phyloP scores from a whole-genome alignment of 2,888 invertebrate species.

The Ditylenchus weischeri region DNA sequence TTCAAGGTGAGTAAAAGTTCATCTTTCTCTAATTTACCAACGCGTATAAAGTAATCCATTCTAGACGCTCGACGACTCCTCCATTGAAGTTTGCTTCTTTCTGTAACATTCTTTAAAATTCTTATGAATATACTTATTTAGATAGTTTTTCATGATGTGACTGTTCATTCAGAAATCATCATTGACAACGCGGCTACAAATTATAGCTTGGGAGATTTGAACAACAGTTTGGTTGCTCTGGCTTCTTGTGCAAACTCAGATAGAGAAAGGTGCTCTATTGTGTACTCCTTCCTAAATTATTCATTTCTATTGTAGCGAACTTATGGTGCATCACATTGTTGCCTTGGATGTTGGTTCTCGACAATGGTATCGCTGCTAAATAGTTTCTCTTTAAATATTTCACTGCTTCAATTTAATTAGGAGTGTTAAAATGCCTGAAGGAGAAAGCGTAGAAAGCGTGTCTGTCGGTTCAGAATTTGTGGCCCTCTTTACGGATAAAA shows the following conservation, averaged over 20 bases:
- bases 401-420: conserved; percentile 26
- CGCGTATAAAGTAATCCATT: no score
- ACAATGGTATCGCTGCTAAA: neutral
- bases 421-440: conserved; percentile 35
- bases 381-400: neutral
- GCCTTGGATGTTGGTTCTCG: conserved; percentile 37
- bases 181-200: conserved; percentile 76
- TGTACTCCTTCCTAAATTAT: neutral
- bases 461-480: conserved; percentile 67
- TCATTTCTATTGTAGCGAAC: conserved; percentile 22
- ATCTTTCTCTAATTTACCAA: no score
- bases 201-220: conserved; percentile 83
- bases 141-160: conserved; percentile 86
- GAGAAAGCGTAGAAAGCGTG: conserved; percentile 28
- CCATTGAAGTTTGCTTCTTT: conserved; percentile 19
- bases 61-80: conserved; percentile 9
- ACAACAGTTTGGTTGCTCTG: conserved; percentile 72
- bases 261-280: conserved; percentile 23
- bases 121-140: no score
- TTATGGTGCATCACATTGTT: conserved; percentile 37
- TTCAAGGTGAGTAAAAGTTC: neutral
- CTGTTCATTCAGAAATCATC: conserved; percentile 82
- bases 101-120: no score
- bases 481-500: conserved; percentile 74
- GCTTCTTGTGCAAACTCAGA: conserved; percentile 35